Evolutionary conservation across 1,140 invertebrate species (phyloP).

Genomic region (Copidosoma floridanum): DNA sequence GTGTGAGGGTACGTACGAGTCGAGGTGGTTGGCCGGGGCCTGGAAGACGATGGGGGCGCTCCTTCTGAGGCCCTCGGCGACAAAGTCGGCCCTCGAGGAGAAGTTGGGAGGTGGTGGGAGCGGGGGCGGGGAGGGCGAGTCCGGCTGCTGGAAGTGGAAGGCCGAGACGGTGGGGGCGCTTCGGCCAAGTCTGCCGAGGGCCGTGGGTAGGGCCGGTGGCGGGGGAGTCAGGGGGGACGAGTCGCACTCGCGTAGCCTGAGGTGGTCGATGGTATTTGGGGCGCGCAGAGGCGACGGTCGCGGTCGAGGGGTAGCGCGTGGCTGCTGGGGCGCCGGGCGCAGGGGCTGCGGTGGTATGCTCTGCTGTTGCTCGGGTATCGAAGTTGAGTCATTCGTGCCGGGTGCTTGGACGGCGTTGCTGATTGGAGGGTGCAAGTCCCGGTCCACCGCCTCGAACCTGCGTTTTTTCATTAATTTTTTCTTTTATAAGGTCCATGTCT

Average conservation of each 20-base stretch:
- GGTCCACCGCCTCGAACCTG: conserved; percentile 53
- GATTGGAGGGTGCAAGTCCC: conserved; percentile 47
- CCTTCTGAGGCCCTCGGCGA: not conserved
- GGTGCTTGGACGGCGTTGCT: conserved; percentile 54
- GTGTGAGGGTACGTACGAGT: not conserved
- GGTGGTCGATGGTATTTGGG: conserved; percentile 39
- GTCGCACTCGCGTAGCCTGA: conserved; percentile 43
- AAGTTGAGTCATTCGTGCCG: conserved; percentile 58
- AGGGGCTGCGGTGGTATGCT: conserved; percentile 59
- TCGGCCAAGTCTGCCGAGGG: not conserved
- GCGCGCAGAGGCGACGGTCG: conserved; percentile 49
- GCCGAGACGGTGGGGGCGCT: not conserved
- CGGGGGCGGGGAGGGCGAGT: conserved; percentile 11
- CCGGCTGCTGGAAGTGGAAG: conserved; percentile 5
- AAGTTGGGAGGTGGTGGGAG: not conserved
- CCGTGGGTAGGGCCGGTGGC: conserved; percentile 39
- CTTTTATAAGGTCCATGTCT: too few species aligned
- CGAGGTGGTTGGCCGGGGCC: not conserved
- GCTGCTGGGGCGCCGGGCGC: conserved; percentile 56
- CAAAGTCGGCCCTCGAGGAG: not conserved
- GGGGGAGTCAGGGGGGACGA: conserved; percentile 45
- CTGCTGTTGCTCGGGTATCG: conserved; percentile 42
- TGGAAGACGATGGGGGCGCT: not conserved
- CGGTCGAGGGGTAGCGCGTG: conserved; percentile 44
- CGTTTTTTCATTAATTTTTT: too few species aligned